Conservation (phyloP, 1,140 invertebrate genomes). For the Zaprionus ornatus region DNA sequence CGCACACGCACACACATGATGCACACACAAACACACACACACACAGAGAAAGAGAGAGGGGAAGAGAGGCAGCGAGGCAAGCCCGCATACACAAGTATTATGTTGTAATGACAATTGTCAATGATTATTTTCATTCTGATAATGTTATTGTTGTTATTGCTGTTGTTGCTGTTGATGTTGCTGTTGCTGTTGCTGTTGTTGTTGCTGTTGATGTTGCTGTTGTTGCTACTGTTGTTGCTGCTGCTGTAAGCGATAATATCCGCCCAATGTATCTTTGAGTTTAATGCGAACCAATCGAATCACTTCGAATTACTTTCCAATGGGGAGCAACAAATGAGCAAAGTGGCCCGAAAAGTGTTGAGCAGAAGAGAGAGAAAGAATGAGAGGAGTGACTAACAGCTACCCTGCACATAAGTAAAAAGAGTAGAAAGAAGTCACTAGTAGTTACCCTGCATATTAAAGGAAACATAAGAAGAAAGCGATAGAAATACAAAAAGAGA, state of each 20-base stretch:
- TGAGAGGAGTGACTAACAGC: not conserved
- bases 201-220: not conserved
- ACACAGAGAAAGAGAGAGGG: not conserved
- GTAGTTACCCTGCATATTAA: not conserved
- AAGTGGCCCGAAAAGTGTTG: slow-evolving; percentile 18
- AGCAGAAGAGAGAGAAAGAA: not conserved
- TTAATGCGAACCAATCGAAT: slow-evolving; percentile 22
- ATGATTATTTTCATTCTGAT: slow-evolving; percentile 34
- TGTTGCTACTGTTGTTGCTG: slow-evolving; percentile 1
- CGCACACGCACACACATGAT: slow-evolving; percentile 8
- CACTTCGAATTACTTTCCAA: slow-evolving; percentile 11
- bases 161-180: slow-evolving; percentile 1
- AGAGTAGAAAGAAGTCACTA: not conserved
- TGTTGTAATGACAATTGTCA: slow-evolving; percentile 33
- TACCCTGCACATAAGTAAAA: not conserved
- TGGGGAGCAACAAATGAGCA: slow-evolving; percentile 25
- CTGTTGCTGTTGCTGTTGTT: slow-evolving; percentile 6
- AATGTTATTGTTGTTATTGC: not conserved
- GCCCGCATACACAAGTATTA: slow-evolving; percentile 4
- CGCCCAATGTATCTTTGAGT: slow-evolving; percentile 14
- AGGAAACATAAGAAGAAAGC: not conserved
- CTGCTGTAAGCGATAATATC: slow-evolving; percentile 17
- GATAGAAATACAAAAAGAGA: too few species aligned
- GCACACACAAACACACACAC: slow-evolving; percentile 3
- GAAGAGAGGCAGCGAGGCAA: not conserved